A percentile compares a stretch with the other conserved stretches of the same genome.
phyloP scores from a whole-genome alignment of 2,888 invertebrate species.

The Hydrotaea cyrtoneurina region DNA sequence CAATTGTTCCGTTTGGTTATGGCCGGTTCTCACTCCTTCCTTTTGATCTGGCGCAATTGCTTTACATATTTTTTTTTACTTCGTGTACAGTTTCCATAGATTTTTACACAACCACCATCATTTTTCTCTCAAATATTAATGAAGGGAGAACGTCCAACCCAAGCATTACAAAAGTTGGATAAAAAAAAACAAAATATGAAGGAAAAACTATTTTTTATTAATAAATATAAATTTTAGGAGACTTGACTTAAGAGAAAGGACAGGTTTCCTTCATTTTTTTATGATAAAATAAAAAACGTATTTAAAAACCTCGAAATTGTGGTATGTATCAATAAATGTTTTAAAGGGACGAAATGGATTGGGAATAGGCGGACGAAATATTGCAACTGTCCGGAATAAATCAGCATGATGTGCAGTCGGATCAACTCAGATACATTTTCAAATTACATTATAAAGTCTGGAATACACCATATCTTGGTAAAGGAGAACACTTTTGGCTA shows the following conservation, averaged over 20 bases:
- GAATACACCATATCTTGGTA: too few relatives aligned
- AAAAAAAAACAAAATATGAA: conserved; percentile 29
- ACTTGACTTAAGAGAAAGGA: conserved; percentile 35
- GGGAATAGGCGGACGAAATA: too few relatives aligned
- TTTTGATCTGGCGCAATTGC: conserved; percentile 35
- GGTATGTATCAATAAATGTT: neutral
- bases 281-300: conserved; percentile 46
- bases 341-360: too few relatives aligned
- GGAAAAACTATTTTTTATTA: conserved; percentile 18
- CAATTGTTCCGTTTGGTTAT: conserved; percentile 15
- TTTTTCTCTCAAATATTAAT: conserved; percentile 15
- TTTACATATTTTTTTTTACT: conserved; percentile 22
- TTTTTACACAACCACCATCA: conserved; percentile 42
- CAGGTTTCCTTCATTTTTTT: conserved; percentile 45
- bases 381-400: too few relatives aligned
- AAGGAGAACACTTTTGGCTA: too few relatives aligned
- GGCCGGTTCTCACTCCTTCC: conserved; percentile 9
- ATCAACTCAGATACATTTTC: too few relatives aligned
- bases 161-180: conserved; percentile 28
- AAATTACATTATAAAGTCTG: too few relatives aligned
- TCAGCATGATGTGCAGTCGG: too few relatives aligned
- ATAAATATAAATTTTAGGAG: conserved; percentile 48
- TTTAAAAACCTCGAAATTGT: conserved; percentile 34
- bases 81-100: conserved; percentile 42
- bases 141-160: conserved; percentile 29